Evolutionary conservation across 2,113 vertebrate species (phyloP), one percentile per base, ranked within the genome.

Genomic region (Bombycilla garrulus): DNA sequence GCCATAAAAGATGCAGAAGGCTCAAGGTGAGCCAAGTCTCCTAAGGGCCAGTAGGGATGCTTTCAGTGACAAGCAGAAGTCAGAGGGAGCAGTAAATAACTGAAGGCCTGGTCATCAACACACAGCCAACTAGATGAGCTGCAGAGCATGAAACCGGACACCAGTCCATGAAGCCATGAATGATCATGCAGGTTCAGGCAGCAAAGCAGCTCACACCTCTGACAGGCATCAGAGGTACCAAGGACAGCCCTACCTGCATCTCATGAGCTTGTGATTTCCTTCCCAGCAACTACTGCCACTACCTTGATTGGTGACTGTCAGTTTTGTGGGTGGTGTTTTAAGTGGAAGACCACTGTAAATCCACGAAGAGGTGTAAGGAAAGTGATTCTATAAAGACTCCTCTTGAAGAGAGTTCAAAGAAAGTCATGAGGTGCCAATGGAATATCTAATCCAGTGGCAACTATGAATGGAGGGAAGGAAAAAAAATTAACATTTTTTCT

Each of bases 171-270:
- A 81, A 81, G 69, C n/a, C 47, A 45, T 10, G 48, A 56, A 61
- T 8, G 13, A 78, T 36, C n/a, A n/a, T 1, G 5, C 31, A 86
- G 18, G 22, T 61, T 69, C 58, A 51, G 29, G 11, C 12, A 23
- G 53, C 73, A 87, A 94, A 54, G 6, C 78, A 65, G 26, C 36
- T 66, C 42, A 73, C 14, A 12, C 23, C 22, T 71, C 6, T 38
- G 35, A 82, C 35, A 60, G 35, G 35, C 14, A 81, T 21, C 69
- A 66, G 69, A 87, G 47, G 14, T 8, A 80, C 31, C 22, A 33
- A n/a, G 26, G 54, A 60, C 20, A 65, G 21, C 6, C 0, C 0
- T 8, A 80, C 47, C 2, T 5, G 22, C 36, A 60, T 17, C n/a
- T 36, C 10, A 31, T 42, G 47, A 56, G 40, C 48, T 48, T 47